Conservation (phyloP, 2,888 invertebrate genomes). For the Habrosyne pyritoides region DNA sequence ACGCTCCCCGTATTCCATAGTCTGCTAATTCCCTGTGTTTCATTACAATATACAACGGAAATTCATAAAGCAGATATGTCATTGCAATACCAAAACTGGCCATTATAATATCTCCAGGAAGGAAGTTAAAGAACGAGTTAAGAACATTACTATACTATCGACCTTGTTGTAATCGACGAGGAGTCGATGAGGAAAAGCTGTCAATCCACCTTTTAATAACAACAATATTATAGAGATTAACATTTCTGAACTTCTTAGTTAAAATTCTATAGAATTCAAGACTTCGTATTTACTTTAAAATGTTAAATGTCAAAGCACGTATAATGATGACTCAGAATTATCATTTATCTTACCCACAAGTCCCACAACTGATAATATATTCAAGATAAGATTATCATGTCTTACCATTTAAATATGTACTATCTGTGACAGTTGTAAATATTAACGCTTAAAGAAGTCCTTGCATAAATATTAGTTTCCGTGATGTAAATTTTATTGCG, state of each 20-base stretch:
- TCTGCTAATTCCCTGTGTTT: not conserved
- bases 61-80: not conserved
- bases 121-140: conserved; percentile 22
- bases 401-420: not conserved
- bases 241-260: too few species aligned
- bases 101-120: conserved; percentile 16
- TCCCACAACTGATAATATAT: not conserved
- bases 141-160: conserved; percentile 19
- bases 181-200: conserved; percentile 38
- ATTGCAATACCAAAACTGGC: not conserved
- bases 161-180: conserved; percentile 26
- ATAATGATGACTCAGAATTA: conserved; percentile 7
- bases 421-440: not conserved
- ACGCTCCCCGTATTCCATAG: not conserved
- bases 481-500: not conserved
- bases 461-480: not conserved
- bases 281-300: not conserved
- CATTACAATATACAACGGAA: not conserved
- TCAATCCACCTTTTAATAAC: conserved; percentile 17
- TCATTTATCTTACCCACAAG: not conserved
- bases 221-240: too few species aligned
- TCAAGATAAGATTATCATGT: not conserved
- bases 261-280: not conserved
- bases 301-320: not conserved
- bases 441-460: not conserved